Evolutionary conservation across 2,888 invertebrate species (phyloP).

Genomic region (Brenthis daphne): DNA sequence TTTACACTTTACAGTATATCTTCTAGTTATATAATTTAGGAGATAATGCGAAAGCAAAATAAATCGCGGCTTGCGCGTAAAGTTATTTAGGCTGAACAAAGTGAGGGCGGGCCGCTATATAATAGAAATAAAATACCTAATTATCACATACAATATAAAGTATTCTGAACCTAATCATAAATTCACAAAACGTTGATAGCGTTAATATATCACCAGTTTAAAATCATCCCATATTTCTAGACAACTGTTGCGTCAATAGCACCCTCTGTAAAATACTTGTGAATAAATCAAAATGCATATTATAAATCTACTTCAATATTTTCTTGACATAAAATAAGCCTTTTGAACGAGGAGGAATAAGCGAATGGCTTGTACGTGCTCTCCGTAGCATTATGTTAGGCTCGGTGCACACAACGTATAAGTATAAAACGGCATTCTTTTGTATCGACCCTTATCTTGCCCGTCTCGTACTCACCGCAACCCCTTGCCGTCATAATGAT

Average conservation of each 20-base stretch:
- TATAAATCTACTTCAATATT: constrained; percentile 46
- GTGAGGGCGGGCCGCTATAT: too few species aligned
- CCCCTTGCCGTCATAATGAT: constrained; percentile 70
- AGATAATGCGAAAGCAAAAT: too few species aligned
- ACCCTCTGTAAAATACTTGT: constrained; percentile 30
- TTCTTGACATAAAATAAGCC: constrained; percentile 43
- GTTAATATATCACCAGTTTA: constrained; percentile 11
- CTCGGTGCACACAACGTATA: constrained; percentile 43
- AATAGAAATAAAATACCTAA: too few species aligned
- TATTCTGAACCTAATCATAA: neutral
- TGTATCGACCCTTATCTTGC: constrained; percentile 45
- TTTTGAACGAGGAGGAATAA: constrained; percentile 45
- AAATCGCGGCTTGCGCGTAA: too few species aligned
- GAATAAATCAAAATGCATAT: constrained; percentile 42
- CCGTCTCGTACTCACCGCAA: constrained; percentile 52
- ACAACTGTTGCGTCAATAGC: constrained; percentile 39
- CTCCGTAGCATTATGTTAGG: constrained; percentile 46
- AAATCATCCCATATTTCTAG: constrained; percentile 19
- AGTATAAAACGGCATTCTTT: constrained; percentile 43
- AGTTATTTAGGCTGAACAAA: too few species aligned
- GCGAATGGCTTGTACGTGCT: constrained; percentile 47
- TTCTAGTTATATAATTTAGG: too few species aligned
- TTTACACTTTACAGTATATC: too few species aligned
- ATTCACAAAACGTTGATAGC: neutral
- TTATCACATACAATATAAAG: too few species aligned